A percentile compares a stretch with the other conserved stretches of the same genome.
Conservation (phyloP, 2,113 vertebrate species). For the Gobius niger region DNA sequence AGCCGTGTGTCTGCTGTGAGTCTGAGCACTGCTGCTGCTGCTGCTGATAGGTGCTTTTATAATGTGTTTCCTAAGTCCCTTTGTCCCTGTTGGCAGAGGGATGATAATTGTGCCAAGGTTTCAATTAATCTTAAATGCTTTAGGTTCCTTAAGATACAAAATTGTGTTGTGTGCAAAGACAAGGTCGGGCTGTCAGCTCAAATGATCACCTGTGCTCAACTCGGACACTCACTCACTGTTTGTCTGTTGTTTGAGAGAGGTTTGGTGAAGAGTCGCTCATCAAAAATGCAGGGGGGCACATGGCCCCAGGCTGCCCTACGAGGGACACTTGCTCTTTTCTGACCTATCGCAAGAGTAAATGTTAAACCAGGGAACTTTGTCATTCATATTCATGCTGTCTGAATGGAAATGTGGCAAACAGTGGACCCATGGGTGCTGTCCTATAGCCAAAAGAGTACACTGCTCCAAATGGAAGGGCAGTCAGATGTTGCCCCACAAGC, state of each 20-base stretch:
- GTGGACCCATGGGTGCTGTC: conserved; percentile 74
- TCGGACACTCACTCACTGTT: conserved; percentile 24
- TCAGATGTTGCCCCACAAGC: conserved; percentile 57
- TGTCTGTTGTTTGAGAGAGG: conserved; percentile 6
- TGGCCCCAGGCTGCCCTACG: conserved; percentile 57
- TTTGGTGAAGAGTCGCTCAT: conserved; percentile 35
- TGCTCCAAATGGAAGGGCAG: conserved; percentile 66
- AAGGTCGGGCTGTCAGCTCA: conserved; percentile 48
- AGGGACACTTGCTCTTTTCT: conserved; percentile 78
- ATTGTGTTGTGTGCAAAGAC: conserved; percentile 31
- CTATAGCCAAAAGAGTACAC: conserved; percentile 59
- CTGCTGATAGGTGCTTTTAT: background rate
- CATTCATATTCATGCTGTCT: conserved; percentile 72
- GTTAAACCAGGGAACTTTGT: conserved; percentile 69
- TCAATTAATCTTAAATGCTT: conserved; percentile 34
- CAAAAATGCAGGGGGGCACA: conserved; percentile 58
- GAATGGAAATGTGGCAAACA: conserved; percentile 54
- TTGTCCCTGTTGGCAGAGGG: conserved; percentile 6
- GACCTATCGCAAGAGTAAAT: conserved; percentile 76
- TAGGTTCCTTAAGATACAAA: conserved; percentile 7
- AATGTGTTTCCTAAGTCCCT: conserved; percentile 35
- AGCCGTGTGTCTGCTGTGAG: background rate
- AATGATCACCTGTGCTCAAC: conserved; percentile 32
- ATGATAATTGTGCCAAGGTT: conserved; percentile 19
- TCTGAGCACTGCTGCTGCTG: conserved; percentile 13